phyloP scores from a whole-genome alignment of 2,888 invertebrate genomes.

The Venusia cambrica region DNA sequence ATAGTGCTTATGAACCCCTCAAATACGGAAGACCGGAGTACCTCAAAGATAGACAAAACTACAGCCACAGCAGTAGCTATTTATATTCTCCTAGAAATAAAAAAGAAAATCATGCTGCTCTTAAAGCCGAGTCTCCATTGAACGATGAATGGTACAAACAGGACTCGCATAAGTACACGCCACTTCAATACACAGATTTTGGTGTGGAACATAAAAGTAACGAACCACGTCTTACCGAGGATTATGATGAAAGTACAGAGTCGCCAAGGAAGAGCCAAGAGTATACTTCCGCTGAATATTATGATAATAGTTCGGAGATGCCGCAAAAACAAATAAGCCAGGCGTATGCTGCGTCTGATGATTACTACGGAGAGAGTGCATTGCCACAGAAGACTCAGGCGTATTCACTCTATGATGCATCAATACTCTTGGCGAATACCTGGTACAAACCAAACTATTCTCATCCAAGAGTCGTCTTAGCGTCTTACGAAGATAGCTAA shows the following conservation, averaged over 20 bases:
- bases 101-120: slow-evolving; percentile 11
- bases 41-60: slow-evolving; percentile 35
- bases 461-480: slow-evolving; percentile 9
- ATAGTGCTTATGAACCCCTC: slow-evolving; percentile 28
- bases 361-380: slow-evolving; percentile 7
- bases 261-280: slow-evolving; percentile 3
- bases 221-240: slow-evolving; percentile 7
- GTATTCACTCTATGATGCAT: slow-evolving; percentile 33
- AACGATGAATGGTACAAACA: slow-evolving; percentile 29
- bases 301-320: slow-evolving; percentile 4
- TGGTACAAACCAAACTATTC: slow-evolving; percentile 34
- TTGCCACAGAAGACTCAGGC: slow-evolving; percentile 14
- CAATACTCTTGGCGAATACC: slow-evolving; percentile 34
- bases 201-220: slow-evolving; percentile 17
- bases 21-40: slow-evolving; percentile 33
- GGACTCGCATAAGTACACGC: slow-evolving; percentile 25
- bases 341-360: not conserved
- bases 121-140: slow-evolving; percentile 21
- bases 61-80: slow-evolving; percentile 33
- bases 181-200: slow-evolving; percentile 21
- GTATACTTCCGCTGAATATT: slow-evolving; percentile 5
- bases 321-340: slow-evolving; percentile 1
- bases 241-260: slow-evolving; percentile 15
- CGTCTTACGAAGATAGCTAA: slow-evolving; percentile 12
- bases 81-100: slow-evolving; percentile 26